Evolutionary conservation across 2,888 invertebrate species (phyloP).

Genomic region (Stratiomys singularior): DNA sequence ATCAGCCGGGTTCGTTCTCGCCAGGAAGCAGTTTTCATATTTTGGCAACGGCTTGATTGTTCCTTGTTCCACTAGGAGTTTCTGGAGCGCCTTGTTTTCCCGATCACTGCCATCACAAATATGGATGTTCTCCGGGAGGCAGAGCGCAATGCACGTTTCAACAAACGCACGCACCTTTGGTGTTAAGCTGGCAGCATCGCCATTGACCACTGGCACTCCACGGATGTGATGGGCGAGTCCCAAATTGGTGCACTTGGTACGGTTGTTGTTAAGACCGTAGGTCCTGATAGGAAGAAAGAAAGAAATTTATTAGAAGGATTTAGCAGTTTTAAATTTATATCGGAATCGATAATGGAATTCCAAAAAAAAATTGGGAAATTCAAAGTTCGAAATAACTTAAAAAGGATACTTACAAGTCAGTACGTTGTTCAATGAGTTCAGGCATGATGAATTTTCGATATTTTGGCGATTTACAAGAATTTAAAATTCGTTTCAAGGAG

Average conservation of each 20-base stretch:
- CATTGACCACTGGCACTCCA: slow-evolving; percentile 67
- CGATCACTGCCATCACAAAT: slow-evolving; percentile 91
- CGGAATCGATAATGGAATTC: too few species aligned
- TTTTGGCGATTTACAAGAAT: too few species aligned
- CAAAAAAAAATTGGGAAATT: too few species aligned
- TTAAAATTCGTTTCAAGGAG: slow-evolving; percentile 1
- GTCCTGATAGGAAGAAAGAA: not conserved
- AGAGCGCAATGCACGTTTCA: slow-evolving; percentile 82
- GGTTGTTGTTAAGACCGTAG: not conserved
- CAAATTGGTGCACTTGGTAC: slow-evolving; percentile 56
- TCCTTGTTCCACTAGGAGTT: slow-evolving; percentile 80
- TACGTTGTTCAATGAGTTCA: slow-evolving; percentile 37
- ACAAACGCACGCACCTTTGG: slow-evolving; percentile 73
- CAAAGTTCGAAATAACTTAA: not conserved
- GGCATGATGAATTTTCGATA: slow-evolving; percentile 34
- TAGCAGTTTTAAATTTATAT: not conserved
- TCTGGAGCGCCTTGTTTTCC: slow-evolving; percentile 81
- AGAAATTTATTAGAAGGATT: too few species aligned
- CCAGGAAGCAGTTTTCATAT: slow-evolving; percentile 95
- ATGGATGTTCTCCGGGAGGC: slow-evolving; percentile 88
- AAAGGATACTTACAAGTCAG: slow-evolving; percentile 36
- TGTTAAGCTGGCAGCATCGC: slow-evolving; percentile 66
- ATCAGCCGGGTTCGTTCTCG: slow-evolving; percentile 95
- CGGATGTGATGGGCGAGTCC: slow-evolving; percentile 68
- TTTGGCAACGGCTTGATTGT: slow-evolving; percentile 84